These are phyloP conservation scores for Stictonetta naevosa DNA, from an alignment of 2,113 vertebrate genomes.

Conservation along the genomic window DNA sequence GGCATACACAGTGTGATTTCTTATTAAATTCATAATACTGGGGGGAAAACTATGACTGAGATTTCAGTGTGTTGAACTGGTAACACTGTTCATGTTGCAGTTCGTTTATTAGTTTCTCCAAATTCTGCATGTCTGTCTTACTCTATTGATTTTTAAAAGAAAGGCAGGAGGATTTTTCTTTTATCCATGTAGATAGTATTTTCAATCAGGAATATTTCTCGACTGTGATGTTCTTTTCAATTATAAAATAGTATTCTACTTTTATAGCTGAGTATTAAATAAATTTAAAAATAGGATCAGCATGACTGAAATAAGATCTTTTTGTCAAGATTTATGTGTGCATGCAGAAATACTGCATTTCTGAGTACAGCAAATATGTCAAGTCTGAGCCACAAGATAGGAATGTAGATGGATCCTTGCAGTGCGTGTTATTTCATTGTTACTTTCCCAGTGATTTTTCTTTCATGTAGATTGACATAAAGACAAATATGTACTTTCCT, in stretches of 20 bases:
- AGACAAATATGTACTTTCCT: constrained; percentile 69
- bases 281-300: constrained; percentile 50
- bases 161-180: not conserved
- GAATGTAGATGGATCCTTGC: constrained; percentile 50
- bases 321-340: constrained; percentile 50
- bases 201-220: constrained; percentile 39
- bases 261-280: constrained; percentile 55
- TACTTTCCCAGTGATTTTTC: constrained; percentile 61
- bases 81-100: not conserved
- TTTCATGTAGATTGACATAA: constrained; percentile 63
- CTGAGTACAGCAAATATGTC: constrained; percentile 21
- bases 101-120: constrained; percentile 21
- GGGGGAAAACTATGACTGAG: not conserved
- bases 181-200: not conserved
- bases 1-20: not conserved
- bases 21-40: not conserved
- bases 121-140: not conserved
- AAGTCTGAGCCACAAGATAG: constrained; percentile 42
- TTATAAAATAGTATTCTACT: constrained; percentile 46
- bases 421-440: constrained; percentile 47
- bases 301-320: constrained; percentile 51
- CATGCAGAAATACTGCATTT: constrained; percentile 46
- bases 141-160: constrained; percentile 32
- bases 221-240: constrained; percentile 41
- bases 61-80: not conserved